Percentiles rank a stretch among this genome's conserved stretches.
Evolutionary conservation across 2,797 vertebrate species (phyloP).

Genomic region (Emydoidea blandingii): DNA sequence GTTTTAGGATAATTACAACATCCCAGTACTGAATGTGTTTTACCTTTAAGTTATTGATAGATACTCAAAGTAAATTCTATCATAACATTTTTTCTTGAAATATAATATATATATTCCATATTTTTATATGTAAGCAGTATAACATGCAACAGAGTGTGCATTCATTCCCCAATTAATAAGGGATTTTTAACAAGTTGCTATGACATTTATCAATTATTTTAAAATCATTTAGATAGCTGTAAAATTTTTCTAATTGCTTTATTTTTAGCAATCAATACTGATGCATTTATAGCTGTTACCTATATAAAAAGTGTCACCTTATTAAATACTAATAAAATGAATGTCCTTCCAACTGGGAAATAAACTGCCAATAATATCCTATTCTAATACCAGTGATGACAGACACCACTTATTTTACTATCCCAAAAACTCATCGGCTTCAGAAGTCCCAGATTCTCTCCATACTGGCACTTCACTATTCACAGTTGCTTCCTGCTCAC

Average conservation of each 20-base stretch:
- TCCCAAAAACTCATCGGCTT: background rate
- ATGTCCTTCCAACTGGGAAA: background rate
- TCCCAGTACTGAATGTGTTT: background rate
- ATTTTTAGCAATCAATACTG: background rate
- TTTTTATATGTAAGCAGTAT: background rate
- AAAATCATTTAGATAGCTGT: background rate
- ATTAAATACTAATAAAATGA: background rate
- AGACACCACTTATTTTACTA: background rate
- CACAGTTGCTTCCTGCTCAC: conserved; percentile 25
- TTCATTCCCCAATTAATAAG: background rate
- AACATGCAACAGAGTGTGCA: background rate
- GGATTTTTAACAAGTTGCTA: background rate
- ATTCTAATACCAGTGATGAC: background rate
- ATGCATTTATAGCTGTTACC: background rate
- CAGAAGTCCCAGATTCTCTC: conserved; percentile 13
- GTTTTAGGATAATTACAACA: background rate
- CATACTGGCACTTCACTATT: conserved; percentile 18
- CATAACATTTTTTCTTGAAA: background rate
- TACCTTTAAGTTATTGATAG: background rate
- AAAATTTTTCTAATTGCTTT: background rate
- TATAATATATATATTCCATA: background rate
- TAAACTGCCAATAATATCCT: background rate
- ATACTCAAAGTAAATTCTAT: background rate
- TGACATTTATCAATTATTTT: background rate
- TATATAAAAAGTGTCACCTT: background rate